Evolutionary conservation across 2,797 vertebrate genomes (phyloP).

Genomic region (Nyctalus aviator): DNA sequence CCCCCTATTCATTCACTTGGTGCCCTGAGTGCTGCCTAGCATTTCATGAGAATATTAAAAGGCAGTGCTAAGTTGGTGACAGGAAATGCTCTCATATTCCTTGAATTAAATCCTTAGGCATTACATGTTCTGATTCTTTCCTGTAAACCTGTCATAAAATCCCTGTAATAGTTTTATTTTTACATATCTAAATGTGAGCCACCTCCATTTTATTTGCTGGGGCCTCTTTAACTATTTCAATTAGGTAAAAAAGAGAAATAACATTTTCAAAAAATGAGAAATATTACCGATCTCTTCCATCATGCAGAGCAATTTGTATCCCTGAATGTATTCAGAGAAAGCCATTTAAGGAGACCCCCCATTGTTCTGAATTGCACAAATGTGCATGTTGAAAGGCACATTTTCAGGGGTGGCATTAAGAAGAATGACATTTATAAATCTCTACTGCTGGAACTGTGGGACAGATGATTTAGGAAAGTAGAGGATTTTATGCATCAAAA

Average conservation of each 20-base stretch:
- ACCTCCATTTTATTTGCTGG: slow-evolving; percentile 61
- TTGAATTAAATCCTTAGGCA: slow-evolving; percentile 50
- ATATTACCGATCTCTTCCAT: slow-evolving; percentile 23
- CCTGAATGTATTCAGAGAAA: slow-evolving; percentile 61
- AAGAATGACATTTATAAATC: slow-evolving; percentile 72
- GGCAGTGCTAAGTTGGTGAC: neutral
- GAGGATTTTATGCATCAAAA: slow-evolving; percentile 26
- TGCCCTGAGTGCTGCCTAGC: neutral
- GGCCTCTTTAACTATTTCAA: slow-evolving; percentile 46
- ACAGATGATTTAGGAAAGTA: slow-evolving; percentile 52
- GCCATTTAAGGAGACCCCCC: slow-evolving; percentile 70
- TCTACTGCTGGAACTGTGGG: slow-evolving; percentile 33
- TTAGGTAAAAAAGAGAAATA: slow-evolving; percentile 47
- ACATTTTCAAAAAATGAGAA: slow-evolving; percentile 70
- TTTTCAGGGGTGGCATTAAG: slow-evolving; percentile 68
- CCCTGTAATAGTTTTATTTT: neutral
- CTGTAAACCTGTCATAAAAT: slow-evolving; percentile 23
- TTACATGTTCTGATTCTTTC: slow-evolving; percentile 15
- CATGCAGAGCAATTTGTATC: slow-evolving; percentile 48
- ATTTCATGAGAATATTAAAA: slow-evolving; percentile 14
- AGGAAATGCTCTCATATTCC: neutral
- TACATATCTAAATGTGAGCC: slow-evolving; percentile 26
- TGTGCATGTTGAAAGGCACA: slow-evolving; percentile 59
- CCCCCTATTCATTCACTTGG: neutral
- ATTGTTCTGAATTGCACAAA: slow-evolving; percentile 71